phyloP scores from a whole-genome alignment of 2,797 vertebrate species.

The Eulemur rubriventer region DNA sequence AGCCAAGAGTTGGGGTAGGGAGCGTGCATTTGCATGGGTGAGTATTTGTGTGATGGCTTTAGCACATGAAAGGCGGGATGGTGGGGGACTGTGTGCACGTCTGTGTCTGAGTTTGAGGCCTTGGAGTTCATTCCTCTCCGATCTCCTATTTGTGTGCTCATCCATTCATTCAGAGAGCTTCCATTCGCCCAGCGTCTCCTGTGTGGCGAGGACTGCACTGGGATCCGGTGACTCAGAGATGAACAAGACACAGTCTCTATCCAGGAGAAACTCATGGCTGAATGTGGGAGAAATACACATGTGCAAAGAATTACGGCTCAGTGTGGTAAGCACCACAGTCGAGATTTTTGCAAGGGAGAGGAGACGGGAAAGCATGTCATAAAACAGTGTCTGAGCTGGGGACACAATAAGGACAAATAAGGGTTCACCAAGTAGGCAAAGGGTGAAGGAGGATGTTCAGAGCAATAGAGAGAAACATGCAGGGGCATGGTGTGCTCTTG shows the following conservation, averaged over 20 bases:
- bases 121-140: background rate
- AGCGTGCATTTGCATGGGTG: background rate
- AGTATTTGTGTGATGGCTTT: background rate
- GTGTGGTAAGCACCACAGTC: background rate
- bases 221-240: constrained; percentile 51
- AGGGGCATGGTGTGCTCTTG: background rate
- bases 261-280: background rate
- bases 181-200: background rate
- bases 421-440: background rate
- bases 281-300: background rate
- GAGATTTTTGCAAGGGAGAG: background rate
- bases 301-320: constrained; percentile 18
- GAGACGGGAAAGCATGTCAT: background rate
- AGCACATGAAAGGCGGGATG: background rate
- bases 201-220: background rate
- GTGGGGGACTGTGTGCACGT: background rate
- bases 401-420: background rate
- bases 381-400: background rate
- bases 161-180: background rate
- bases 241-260: constrained; percentile 26
- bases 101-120: background rate
- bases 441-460: background rate
- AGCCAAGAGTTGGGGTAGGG: background rate
- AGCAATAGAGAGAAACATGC: background rate
- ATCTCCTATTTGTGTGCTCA: background rate